phyloP scores from a whole-genome alignment of 2,797 vertebrate species.

The Pseudochirops cupreus region DNA sequence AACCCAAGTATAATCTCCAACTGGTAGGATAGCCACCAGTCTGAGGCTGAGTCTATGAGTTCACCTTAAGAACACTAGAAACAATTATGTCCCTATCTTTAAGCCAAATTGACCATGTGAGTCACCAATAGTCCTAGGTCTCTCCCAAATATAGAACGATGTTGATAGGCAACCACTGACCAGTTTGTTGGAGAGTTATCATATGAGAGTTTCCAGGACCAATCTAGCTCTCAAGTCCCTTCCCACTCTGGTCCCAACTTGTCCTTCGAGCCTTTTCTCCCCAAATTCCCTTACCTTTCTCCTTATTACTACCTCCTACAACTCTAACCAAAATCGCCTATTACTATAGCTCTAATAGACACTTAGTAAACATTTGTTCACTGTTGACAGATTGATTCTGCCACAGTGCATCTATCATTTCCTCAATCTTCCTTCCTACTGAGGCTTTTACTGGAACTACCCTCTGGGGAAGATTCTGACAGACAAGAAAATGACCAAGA shows the following conservation, averaged over 20 bases:
- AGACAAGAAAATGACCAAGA: slow-evolving; percentile 47
- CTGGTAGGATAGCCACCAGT: neutral
- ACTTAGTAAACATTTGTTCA: neutral
- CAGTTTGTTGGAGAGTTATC: neutral
- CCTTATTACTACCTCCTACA: neutral
- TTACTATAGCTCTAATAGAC: neutral
- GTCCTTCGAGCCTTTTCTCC: neutral
- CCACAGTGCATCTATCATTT: slow-evolving; percentile 7
- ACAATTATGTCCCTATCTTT: neutral
- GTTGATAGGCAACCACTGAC: neutral
- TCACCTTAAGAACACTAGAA: neutral
- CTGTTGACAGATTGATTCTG: slow-evolving; percentile 18
- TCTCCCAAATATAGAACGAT: neutral
- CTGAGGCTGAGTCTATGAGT: neutral
- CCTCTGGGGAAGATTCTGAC: slow-evolving; percentile 45
- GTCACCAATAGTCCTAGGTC: neutral
- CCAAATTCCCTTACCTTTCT: neutral
- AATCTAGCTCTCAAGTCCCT: neutral
- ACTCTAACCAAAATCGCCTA: neutral
- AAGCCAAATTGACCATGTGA: neutral
- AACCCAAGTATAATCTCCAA: neutral
- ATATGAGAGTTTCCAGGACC: neutral
- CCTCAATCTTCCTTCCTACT: slow-evolving; percentile 27
- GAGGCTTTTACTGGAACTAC: slow-evolving; percentile 22
- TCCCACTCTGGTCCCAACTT: neutral